These are phyloP conservation scores for Eulimnadia texana DNA, from an alignment of 1,140 invertebrate genomes.

Conservation along the genomic window DNA sequence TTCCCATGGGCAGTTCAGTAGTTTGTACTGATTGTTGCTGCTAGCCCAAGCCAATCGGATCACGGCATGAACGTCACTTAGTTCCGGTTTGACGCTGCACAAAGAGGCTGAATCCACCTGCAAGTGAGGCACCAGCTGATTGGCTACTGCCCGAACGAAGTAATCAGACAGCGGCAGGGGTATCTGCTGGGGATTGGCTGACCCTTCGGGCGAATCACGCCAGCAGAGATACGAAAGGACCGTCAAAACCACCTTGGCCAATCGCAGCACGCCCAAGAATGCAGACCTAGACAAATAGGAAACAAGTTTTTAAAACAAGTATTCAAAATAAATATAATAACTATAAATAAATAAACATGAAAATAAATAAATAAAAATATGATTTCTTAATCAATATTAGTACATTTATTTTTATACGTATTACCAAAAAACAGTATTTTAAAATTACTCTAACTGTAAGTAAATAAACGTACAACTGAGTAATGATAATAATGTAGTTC, in stretches of 20 bases:
- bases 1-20: constrained; percentile 47
- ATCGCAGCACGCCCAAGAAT: constrained; percentile 70
- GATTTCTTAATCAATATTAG: too few species aligned
- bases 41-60: constrained; percentile 64
- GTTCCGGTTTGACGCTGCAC: constrained; percentile 33
- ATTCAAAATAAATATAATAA: constrained; percentile 14
- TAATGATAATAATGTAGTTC: too few species aligned
- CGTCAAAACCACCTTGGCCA: constrained; percentile 76
- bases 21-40: constrained; percentile 49
- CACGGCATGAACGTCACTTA: constrained; percentile 48
- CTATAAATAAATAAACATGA: too few species aligned
- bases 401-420: too few species aligned
- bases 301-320: background rate
- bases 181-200: constrained; percentile 30
- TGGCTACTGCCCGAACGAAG: constrained; percentile 53
- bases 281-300: constrained; percentile 41
- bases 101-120: constrained; percentile 32
- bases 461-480: too few species aligned
- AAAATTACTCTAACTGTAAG: too few species aligned
- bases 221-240: constrained; percentile 54
- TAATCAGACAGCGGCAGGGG: constrained; percentile 54
- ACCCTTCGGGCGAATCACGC: constrained; percentile 31
- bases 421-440: too few species aligned
- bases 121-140: constrained; percentile 55
- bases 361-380: too few species aligned